Base-by-base conservation (phyloP, 1,140 invertebrate species). In the Medauroidea extradentata region DNA sequence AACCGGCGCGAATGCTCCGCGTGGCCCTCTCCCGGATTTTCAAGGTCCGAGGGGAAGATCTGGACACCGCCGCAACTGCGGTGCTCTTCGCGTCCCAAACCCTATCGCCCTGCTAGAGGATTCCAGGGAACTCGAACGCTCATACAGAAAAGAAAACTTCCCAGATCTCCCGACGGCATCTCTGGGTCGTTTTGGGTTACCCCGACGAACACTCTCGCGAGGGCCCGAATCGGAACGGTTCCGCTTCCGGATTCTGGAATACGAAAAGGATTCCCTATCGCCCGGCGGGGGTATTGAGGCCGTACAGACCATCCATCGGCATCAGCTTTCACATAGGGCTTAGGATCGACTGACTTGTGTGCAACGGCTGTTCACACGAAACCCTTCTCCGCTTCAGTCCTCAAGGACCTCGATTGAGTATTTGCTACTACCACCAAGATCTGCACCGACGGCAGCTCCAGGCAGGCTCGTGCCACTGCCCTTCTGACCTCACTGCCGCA, bases 71-170 rank as follows among this genome's bases (percentile, higher is more conserved):
- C 75, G 80, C 80, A 85, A 81, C 77, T 81, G 82, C 80, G 82
- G 78, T 83, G 83, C 82, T 85, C 82, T 85, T 84, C 81, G 80
- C 79, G 79, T 79, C 80, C 80, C 76, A 79, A n/a, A 80, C 83
- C 82, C 79, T 84, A 83, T 84, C 82, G 83, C 83, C 80, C 79
- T 81, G 78, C 79, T 81, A 84, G 74, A 81, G 79, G 78, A 83
- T 88, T 88, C 83, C 86, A 86, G 81, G 83, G 82, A 79, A 81
- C 79, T 82, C 78, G 77, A 80, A 80, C 78, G 80, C 82, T 87
- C 80, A 88, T 80, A 83, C 80, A 84, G 82, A 84, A 84, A 88
- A 89, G 84, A 88, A 81, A 89, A 88, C 85, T 88, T 85, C 80
- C 84, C 81, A 78, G 79, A 83, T 78, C 81, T 83, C 78, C 79